Evolutionary conservation across 2,888 invertebrate genomes (phyloP), one percentile per base, ranked within the genome.

Genomic region (Dioctria linearis): DNA sequence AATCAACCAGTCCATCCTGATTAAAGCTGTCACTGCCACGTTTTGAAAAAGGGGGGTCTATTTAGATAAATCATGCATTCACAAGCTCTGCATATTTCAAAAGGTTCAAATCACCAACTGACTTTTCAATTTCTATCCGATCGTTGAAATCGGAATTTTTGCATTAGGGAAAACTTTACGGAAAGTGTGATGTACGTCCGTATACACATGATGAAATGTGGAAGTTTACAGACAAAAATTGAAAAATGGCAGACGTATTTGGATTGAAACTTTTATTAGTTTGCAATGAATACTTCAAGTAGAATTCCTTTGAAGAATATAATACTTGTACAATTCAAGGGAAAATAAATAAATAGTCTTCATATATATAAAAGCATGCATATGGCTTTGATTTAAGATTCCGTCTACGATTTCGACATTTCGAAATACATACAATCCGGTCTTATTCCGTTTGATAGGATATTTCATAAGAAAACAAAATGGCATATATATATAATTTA

Each of bases 241-340:
- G 8, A 54, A 54, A 54, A 54, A 54, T 54, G 3, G 54, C 54
- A 54, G 11, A 54, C 6, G 54, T 54, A 54, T 54, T 54, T 54
- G 54, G 54, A 54, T n/a, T 54, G 54, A 54, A 54, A 54, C 54
- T 54, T 54, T 54, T 54, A 54, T 54, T 54, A 54, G 54, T 54
- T 54, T 54, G 4, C 54, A 54, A 54, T 11, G n/a, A 54, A 54
- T 3, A 3, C 8, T 54, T 11, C 6, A 4, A 54, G 54, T 54
- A 54, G 11, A 54, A 54, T 54, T 54, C 11, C 11, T n/a, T 11
- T 25, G 25, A 25, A 25, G 25, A 25, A 25, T 25, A 25, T 25
- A 25, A 25, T 25, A 25, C 25, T 25, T 25, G 25, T 25, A 2
- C 25, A 25, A 25, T 25, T 25, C 25, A 25, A 25, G 25, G 2